These are phyloP conservation scores for Leptogaster cylindrica DNA, from an alignment of 2,888 invertebrate genomes.

Conservation along the genomic window DNA sequence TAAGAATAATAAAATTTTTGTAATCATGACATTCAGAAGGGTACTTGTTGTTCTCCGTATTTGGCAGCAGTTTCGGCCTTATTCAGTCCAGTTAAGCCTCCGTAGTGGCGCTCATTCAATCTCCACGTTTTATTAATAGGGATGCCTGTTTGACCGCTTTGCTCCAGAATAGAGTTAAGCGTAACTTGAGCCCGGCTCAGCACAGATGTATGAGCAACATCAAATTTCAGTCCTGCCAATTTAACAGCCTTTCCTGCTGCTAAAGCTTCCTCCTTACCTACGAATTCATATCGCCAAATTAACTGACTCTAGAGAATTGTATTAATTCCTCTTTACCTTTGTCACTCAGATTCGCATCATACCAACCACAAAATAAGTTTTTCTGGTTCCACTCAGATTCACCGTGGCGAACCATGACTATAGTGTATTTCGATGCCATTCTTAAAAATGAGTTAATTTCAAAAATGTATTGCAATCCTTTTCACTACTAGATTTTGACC, in stretches of 20 bases:
- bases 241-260: slow-evolving; percentile 72
- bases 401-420: slow-evolving; percentile 79
- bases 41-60: slow-evolving; percentile 81
- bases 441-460: slow-evolving; percentile 43
- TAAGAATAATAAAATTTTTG: not conserved
- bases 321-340: slow-evolving; percentile 65
- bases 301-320: not conserved
- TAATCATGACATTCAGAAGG: not conserved
- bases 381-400: slow-evolving; percentile 81
- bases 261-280: slow-evolving; percentile 53
- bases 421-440: slow-evolving; percentile 66
- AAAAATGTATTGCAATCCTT: not conserved
- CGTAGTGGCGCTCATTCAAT: slow-evolving; percentile 87
- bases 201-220: slow-evolving; percentile 81
- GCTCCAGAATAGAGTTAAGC: slow-evolving; percentile 70
- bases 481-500: too few species aligned
- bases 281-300: not conserved
- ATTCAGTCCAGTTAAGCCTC: slow-evolving; percentile 83
- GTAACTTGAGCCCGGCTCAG: slow-evolving; percentile 80
- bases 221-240: slow-evolving; percentile 74
- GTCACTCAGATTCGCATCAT: slow-evolving; percentile 72
- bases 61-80: slow-evolving; percentile 85
- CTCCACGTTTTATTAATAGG: slow-evolving; percentile 79
- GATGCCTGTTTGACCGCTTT: slow-evolving; percentile 71
- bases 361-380: slow-evolving; percentile 79